Conservation (phyloP, 2,888 invertebrate genomes). For the Rosalia funebris region DNA sequence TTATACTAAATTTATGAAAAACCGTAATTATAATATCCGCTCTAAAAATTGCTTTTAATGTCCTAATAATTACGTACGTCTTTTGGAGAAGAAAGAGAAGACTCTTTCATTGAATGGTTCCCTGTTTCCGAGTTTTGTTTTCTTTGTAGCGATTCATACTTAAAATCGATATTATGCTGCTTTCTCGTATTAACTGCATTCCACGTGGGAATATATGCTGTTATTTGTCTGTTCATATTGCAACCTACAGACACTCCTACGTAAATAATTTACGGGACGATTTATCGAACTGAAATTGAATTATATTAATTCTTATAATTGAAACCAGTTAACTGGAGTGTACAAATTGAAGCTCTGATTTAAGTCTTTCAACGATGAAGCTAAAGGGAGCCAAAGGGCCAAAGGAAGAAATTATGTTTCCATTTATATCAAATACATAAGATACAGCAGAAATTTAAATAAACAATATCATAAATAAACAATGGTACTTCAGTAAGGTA, state of each 20-base stretch:
- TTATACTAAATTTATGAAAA: slow-evolving; percentile 24
- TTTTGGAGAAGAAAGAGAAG: not conserved
- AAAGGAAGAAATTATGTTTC: too few species aligned
- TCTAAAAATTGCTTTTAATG: slow-evolving; percentile 8
- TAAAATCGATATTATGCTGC: slow-evolving; percentile 18
- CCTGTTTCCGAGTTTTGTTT: too few species aligned
- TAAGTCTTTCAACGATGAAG: too few species aligned
- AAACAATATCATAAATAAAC: too few species aligned
- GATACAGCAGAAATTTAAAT: too few species aligned
- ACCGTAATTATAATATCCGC: slow-evolving; percentile 22
- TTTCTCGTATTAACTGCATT: slow-evolving; percentile 37
- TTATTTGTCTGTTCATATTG: slow-evolving; percentile 30
- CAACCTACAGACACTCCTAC: slow-evolving; percentile 30
- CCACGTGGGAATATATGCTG: slow-evolving; percentile 31
- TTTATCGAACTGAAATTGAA: not conserved
- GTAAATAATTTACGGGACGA: slow-evolving; percentile 4
- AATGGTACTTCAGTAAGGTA: too few species aligned
- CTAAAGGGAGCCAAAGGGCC: too few species aligned
- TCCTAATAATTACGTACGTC: not conserved
- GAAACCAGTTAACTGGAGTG: not conserved
- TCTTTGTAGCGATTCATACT: not conserved
- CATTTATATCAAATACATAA: too few species aligned
- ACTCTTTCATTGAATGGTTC: not conserved
- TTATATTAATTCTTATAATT: not conserved
- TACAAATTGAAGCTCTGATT: too few species aligned